Evolutionary conservation across 1,140 invertebrate species (phyloP), one percentile per base, ranked within the genome.

Genomic region (Drosophila micromelanica): DNA sequence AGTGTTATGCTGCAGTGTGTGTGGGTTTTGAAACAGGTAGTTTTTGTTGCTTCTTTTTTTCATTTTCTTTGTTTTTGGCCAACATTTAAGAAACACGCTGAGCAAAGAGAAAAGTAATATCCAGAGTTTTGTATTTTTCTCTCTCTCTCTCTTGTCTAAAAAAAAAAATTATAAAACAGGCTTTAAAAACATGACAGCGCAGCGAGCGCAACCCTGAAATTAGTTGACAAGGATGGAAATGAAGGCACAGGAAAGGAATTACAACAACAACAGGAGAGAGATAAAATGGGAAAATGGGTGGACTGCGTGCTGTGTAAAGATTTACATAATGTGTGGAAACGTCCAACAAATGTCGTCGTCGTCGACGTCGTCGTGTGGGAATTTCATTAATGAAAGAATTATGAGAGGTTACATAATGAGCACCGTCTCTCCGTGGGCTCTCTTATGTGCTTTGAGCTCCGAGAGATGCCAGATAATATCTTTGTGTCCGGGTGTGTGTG

Each of bases 351-450:
- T 63, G 69, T 57, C 69, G 79, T 48, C 79, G 64, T 57, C 49
- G 52, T 48, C 79, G 64, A 52, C 49, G 52, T 35, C 70, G 79
- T 75, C 81, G 84, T 87, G 82, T 89, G 82, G 82, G 82, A 87
- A 87, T 87, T 87, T 87, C 84, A 87, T 87, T 87, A 87, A 87
- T 87, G 82, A 87, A 87, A 87, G 82, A 87, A 87, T 87, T 87
- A 87, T 87, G 82, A 87, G 82, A 87, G 84, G 82, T 89, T 89
- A 89, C 82, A 87, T 87, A 87, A 87, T 87, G 84, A 87, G 82
- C 32, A 64, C 12, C 54, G 64, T 70, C 51, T 56, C 75, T 11
- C 42, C 46, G 40, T 27, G 17, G 35, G 40, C 35, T 42, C 52
- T n/a, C 20, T 35, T 74, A 20, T 27, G 15, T 15, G 15, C 45